These are phyloP conservation scores for Plusia festucae DNA, from an alignment of 2,888 invertebrate species.

Conservation along the genomic window DNA sequence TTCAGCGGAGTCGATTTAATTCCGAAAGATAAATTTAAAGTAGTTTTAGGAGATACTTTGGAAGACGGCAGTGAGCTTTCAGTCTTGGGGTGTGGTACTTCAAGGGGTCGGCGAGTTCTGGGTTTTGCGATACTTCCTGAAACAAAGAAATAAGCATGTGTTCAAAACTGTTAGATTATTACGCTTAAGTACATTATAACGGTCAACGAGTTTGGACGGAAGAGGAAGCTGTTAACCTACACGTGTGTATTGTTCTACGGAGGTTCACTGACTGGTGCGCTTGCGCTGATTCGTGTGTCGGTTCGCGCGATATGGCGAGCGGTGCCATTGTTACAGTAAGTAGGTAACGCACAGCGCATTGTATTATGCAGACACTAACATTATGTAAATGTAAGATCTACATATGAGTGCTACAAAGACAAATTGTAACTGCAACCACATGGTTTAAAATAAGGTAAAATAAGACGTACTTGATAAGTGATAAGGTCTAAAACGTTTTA, in stretches of 20 bases:
- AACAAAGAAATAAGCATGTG: conserved; percentile 68
- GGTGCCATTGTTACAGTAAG: conserved; percentile 73
- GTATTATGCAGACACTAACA: conserved; percentile 56
- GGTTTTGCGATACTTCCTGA: conserved; percentile 80
- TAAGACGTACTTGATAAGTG: conserved; percentile 7
- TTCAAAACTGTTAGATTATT: conserved; percentile 29
- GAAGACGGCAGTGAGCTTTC: conserved; percentile 86
- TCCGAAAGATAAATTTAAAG: conserved; percentile 79
- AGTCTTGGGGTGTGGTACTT: conserved; percentile 82
- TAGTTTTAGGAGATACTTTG: conserved; percentile 83
- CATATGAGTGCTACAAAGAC: conserved; percentile 10
- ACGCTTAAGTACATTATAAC: conserved; percentile 38
- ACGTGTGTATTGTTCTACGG: conserved; percentile 77
- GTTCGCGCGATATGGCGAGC: conserved; percentile 73
- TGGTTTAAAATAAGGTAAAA: conserved; percentile 8
- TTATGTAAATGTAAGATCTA: conserved; percentile 41
- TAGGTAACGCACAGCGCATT: conserved; percentile 64
- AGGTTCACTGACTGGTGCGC: conserved; percentile 81
- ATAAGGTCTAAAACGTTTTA: conserved; percentile 20
- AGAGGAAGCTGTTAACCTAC: conserved; percentile 78
- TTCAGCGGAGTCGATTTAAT: conserved; percentile 77
- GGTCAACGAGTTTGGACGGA: conserved; percentile 64
- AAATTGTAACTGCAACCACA: conserved; percentile 10
- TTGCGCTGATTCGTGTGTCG: conserved; percentile 73
- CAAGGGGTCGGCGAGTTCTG: conserved; percentile 79